Conservation (phyloP, 1,140 invertebrate species). For the Pristionchus pacificus region DNA sequence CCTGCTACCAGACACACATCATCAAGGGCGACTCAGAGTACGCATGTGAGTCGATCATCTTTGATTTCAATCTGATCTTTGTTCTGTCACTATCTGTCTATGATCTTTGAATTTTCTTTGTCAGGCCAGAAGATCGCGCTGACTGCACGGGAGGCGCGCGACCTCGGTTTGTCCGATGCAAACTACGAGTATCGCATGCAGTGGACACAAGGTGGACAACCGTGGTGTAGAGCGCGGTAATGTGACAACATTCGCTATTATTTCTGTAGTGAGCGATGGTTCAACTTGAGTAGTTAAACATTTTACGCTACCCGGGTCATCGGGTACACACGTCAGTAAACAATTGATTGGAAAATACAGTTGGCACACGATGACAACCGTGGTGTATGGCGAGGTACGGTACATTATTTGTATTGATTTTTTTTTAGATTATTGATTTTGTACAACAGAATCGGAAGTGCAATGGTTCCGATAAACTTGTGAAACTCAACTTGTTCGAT, state of each 20-base stretch:
- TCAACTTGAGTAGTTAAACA: too few species aligned
- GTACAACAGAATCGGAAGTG: too few species aligned
- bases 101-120: background rate
- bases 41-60: conserved; percentile 21
- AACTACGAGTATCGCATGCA: conserved; percentile 23
- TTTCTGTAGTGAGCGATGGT: too few species aligned
- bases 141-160: background rate
- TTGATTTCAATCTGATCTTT: background rate
- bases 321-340: background rate
- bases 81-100: background rate
- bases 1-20: conserved; percentile 30
- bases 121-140: background rate
- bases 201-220: conserved; percentile 26
- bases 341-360: too few species aligned
- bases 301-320: too few species aligned
- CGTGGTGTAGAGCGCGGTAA: conserved; percentile 26
- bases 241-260: conserved; percentile 30
- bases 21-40: conserved; percentile 29
- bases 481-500: too few species aligned
- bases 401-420: conserved; percentile 18
- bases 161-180: background rate
- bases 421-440: conserved; percentile 3
- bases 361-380: conserved; percentile 20
- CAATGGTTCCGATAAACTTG: too few species aligned
- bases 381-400: conserved; percentile 20